Percentiles rank a stretch among this genome's conserved stretches.
phyloP scores from a whole-genome alignment of 2,797 vertebrate genomes.

The Heliangelus exortis region DNA sequence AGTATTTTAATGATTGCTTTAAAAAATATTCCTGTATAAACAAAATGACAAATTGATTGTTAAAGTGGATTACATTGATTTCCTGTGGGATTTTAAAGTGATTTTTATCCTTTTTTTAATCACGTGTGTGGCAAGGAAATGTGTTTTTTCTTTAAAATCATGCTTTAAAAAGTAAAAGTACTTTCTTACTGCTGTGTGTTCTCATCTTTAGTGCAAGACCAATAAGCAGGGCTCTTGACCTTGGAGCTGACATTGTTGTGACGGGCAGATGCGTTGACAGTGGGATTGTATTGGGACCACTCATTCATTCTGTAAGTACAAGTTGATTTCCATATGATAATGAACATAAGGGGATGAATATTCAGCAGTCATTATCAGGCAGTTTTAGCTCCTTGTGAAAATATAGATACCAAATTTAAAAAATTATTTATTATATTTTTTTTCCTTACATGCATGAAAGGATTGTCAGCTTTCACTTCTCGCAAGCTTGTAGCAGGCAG shows the following conservation, averaged over 20 bases:
- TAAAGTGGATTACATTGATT: background rate
- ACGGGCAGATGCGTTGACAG: constrained; percentile 88
- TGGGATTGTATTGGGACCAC: constrained; percentile 84
- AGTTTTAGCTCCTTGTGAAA: background rate
- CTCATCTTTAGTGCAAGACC: constrained; percentile 79
- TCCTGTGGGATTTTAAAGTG: background rate
- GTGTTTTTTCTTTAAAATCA: background rate
- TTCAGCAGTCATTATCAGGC: background rate
- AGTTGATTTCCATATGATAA: background rate
- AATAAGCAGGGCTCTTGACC: constrained; percentile 86
- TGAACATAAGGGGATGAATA: background rate
- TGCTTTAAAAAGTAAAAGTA: background rate
- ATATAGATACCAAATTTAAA: background rate
- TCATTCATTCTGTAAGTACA: constrained; percentile 86
- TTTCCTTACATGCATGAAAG: background rate
- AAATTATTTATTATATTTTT: background rate
- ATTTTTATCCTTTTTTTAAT: background rate
- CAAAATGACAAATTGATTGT: background rate
- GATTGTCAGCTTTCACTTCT: background rate
- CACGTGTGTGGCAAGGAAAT: background rate
- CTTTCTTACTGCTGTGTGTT: background rate
- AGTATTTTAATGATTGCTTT: background rate
- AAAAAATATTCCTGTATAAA: background rate
- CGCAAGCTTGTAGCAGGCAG: background rate
- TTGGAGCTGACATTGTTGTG: constrained; percentile 87